Conservation (phyloP, 1,140 invertebrate species). For the Brachionus koreanus region DNA sequence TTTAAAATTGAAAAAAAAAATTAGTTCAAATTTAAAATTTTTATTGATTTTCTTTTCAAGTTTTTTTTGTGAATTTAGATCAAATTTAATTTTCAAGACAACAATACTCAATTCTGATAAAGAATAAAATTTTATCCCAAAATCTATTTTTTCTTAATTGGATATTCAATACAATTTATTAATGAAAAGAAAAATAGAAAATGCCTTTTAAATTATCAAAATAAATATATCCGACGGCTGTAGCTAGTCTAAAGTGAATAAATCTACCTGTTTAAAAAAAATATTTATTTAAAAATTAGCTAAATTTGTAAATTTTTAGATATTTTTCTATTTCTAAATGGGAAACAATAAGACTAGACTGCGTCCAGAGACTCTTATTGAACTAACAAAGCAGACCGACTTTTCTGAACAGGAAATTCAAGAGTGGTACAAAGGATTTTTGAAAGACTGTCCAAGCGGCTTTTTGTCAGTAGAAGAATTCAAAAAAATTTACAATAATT, state of each 20-base stretch:
- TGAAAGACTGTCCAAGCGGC: slow-evolving; percentile 44
- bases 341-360: slow-evolving; percentile 36
- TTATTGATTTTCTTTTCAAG: slow-evolving; percentile 3
- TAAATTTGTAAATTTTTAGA: not conserved
- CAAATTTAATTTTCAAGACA: not conserved
- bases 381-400: slow-evolving; percentile 31
- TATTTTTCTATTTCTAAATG: not conserved
- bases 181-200: not conserved
- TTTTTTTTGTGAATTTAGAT: not conserved
- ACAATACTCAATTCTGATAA: not conserved
- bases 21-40: not conserved
- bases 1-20: not conserved
- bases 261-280: not conserved
- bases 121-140: not conserved
- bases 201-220: not conserved
- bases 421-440: slow-evolving; percentile 44
- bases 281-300: not conserved
- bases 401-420: slow-evolving; percentile 41
- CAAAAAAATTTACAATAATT: slow-evolving; percentile 42
- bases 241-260: not conserved
- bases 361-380: slow-evolving; percentile 19
- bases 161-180: slow-evolving; percentile 10
- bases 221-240: not conserved
- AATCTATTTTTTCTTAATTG: not conserved
- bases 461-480: slow-evolving; percentile 24